These are phyloP conservation scores for Cheiracanthium punctorium DNA, from an alignment of 2,888 invertebrate species.

Conservation along the genomic window DNA sequence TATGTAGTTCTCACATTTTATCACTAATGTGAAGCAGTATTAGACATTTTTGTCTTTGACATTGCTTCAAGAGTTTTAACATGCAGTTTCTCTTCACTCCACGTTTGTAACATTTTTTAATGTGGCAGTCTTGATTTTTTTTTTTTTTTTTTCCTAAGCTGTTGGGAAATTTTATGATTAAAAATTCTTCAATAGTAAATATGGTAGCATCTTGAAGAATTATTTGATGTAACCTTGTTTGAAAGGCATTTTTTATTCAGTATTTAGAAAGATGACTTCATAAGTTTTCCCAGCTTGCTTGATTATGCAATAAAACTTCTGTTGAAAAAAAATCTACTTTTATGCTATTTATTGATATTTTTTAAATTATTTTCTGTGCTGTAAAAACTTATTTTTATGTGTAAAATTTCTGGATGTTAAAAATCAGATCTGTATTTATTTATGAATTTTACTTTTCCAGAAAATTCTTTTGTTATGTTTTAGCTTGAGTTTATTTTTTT, in stretches of 20 bases:
- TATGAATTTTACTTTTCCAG: not conserved
- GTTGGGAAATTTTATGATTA: not conserved
- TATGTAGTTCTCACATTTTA: conserved; percentile 44
- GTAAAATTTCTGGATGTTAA: not conserved
- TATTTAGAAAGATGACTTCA: not conserved
- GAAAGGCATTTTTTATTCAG: not conserved
- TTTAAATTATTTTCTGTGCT: not conserved
- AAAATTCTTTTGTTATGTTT: not conserved
- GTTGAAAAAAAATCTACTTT: not conserved
- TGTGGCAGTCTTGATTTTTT: not conserved
- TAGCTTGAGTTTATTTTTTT: conserved; percentile 22
- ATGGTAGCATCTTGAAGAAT: not conserved
- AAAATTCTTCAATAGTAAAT: not conserved
- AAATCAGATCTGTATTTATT: conserved; percentile 23
- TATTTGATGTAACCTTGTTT: not conserved
- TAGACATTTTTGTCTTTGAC: conserved; percentile 23
- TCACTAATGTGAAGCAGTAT: conserved; percentile 43
- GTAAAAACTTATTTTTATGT: not conserved
- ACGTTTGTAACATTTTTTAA: not conserved
- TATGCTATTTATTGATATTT: not conserved
- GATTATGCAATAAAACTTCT: not conserved
- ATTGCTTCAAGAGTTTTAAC: conserved; percentile 25
- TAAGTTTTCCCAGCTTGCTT: not conserved
- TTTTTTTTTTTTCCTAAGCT: too few species aligned
- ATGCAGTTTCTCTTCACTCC: conserved; percentile 5